These are phyloP conservation scores for Epizoanthus scotinus DNA, from an alignment of 92 coral and sea anemone species.

Conservation along the genomic window DNA sequence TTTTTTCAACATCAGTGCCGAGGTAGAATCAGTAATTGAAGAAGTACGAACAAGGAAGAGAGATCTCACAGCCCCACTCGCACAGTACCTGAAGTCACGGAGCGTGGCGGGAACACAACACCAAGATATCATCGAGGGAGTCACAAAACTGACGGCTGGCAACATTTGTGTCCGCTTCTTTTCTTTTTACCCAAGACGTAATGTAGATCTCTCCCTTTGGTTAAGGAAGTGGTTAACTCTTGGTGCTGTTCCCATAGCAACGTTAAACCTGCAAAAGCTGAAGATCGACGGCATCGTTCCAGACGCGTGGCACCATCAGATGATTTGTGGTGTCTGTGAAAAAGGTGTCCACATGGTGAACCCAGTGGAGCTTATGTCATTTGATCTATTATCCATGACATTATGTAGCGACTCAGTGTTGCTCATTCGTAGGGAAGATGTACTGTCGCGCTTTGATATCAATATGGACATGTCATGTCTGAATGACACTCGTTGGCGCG, in stretches of 20 bases:
- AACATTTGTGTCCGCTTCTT: conserved; percentile 66
- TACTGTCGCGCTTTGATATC: conserved; percentile 62
- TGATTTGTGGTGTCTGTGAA: conserved; percentile 73
- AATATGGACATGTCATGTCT: conserved; percentile 51
- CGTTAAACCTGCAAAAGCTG: conserved; percentile 69
- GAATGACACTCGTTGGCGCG: conserved; percentile 47
- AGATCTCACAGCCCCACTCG: conserved; percentile 71
- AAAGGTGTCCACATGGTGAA: conserved; percentile 67
- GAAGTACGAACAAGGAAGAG: conserved; percentile 68
- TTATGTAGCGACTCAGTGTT: conserved; percentile 82
- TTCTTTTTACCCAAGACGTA: conserved; percentile 65
- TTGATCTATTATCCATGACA: conserved; percentile 44
- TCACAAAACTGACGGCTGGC: conserved; percentile 53
- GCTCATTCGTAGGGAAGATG: conserved; percentile 59
- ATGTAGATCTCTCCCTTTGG: conserved; percentile 61
- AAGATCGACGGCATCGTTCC: conserved; percentile 66
- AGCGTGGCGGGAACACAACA: conserved; percentile 82
- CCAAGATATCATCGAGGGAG: conserved; percentile 62
- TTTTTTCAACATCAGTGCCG: conserved; percentile 35
- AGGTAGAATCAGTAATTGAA: conserved; percentile 31
- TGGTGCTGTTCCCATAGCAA: conserved; percentile 71
- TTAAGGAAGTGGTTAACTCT: conserved; percentile 65
- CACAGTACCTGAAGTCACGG: conserved; percentile 66
- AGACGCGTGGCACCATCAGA: conserved; percentile 90
- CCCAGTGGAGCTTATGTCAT: conserved; percentile 55